Evolutionary conservation across 1,140 invertebrate genomes (phyloP), one percentile per base, ranked within the genome.

Genomic region (Drosophila santomea): DNA sequence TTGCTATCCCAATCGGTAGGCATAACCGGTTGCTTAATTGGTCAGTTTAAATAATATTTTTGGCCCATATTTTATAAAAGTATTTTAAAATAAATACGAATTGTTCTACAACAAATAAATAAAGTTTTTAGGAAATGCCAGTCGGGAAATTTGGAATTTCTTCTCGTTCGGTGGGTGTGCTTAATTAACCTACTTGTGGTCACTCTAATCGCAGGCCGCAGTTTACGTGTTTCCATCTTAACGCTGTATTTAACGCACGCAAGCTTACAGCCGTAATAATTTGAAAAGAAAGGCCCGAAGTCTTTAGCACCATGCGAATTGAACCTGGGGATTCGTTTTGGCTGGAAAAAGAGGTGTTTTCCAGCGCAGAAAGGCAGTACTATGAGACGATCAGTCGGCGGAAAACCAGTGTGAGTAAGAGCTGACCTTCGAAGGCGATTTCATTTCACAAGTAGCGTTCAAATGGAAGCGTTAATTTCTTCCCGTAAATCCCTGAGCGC

Each of bases 261-360:
- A 15, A 52, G 4, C 15, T 17, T 17, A 11, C 6, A 35, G 25
- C 28, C 47, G 25, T 51, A 35, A 52, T 11, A 5, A 20, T 52
- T 23, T 2, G 5, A 51, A 51, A 14, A 3, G 14, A 11, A 35
- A 8, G 35, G 17, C 10, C 2, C 2, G 0, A 17, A 36, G 2
- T 17, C 11, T 8, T 10, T 12, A 54, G 32, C 8, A 58, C 5
- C 3, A 86, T 86, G 82, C 35, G 43, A 44, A 63, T 78, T 38
- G 76, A 84, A 67, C 43, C 59, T 1, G 17, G 23, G n/a, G 61
- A 84, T 11, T 52, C 67, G 4, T 84, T 74, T 59, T 86, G 82
- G 83, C 7, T 36, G 51, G 61, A 88, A 4, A 86, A 83, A 25
- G 25, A 59, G 5, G 23, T 12, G 1, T 86, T 55, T 32, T 64